These are phyloP conservation scores for Phainopepla nitens DNA, from an alignment of 2,113 vertebrate genomes.

Conservation along the genomic window DNA sequence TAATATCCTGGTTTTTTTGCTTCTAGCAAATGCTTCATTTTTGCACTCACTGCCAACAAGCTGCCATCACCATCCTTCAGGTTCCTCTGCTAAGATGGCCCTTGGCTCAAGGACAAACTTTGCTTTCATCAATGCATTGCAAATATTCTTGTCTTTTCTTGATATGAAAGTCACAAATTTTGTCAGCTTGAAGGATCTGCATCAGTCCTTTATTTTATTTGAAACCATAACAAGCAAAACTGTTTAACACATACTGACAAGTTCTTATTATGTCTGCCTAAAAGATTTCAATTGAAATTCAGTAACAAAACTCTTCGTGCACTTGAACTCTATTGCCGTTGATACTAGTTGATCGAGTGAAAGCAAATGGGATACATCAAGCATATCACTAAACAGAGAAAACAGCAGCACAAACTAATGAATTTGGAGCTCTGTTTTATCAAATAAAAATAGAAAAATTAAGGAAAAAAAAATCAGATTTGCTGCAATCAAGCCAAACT, in stretches of 20 bases:
- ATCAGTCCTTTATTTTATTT: neutral
- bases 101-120: neutral
- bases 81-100: neutral
- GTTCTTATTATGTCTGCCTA: neutral
- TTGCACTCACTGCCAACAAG: neutral
- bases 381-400: neutral
- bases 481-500: neutral
- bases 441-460: neutral
- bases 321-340: neutral
- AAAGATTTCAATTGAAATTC: constrained; percentile 24
- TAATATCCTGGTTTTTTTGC: neutral
- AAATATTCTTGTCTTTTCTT: neutral
- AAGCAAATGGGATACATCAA: neutral
- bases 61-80: neutral
- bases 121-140: neutral
- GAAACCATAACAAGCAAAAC: neutral
- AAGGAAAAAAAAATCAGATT: neutral
- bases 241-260: neutral
- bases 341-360: neutral
- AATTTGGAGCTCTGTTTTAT: neutral
- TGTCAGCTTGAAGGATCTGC: neutral
- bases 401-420: neutral
- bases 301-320: neutral
- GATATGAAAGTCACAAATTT: neutral
- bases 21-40: neutral